Evolutionary conservation across 1,140 invertebrate genomes (phyloP).

Genomic region (Bacillus rossius): DNA sequence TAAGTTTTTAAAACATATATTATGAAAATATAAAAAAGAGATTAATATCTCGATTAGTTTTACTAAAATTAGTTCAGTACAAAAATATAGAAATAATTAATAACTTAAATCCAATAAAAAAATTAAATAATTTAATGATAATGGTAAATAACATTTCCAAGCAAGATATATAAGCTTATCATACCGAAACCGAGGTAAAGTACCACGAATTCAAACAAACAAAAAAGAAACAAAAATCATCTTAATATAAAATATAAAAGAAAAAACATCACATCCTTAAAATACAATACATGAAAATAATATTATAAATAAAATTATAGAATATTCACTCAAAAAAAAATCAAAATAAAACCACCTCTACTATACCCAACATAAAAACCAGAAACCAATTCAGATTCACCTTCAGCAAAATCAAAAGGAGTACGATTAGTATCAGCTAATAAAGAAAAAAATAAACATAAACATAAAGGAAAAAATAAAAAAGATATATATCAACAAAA

Average conservation of each 20-base stretch:
- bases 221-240: slow-evolving; percentile 46
- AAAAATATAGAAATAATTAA: too few relatives aligned
- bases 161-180: slow-evolving; percentile 55
- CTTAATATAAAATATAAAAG: slow-evolving; percentile 46
- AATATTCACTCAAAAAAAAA: slow-evolving; percentile 70
- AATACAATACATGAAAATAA: slow-evolving; percentile 49
- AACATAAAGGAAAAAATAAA: slow-evolving; percentile 30
- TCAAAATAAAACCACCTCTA: slow-evolving; percentile 58
- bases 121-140: slow-evolving; percentile 44
- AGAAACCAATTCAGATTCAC: slow-evolving; percentile 67
- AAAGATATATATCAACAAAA: slow-evolving; percentile 46
- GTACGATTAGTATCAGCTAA: slow-evolving; percentile 66
- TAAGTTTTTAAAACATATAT: too few relatives aligned
- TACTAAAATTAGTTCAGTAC: too few relatives aligned
- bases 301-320: slow-evolving; percentile 60
- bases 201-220: slow-evolving; percentile 51
- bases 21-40: too few relatives aligned
- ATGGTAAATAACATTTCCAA: slow-evolving; percentile 49
- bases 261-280: slow-evolving; percentile 42
- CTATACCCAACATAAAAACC: slow-evolving; percentile 71
- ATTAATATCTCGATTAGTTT: too few relatives aligned
- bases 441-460: slow-evolving; percentile 43
- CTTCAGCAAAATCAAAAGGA: slow-evolving; percentile 73
- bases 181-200: slow-evolving; percentile 51
- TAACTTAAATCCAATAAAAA: slow-evolving; percentile 10